A percentile compares a stretch with the other conserved stretches of the same genome.
These are phyloP conservation scores for Candoia aspera DNA, from an alignment of 2,113 vertebrate genomes.

Conservation along the genomic window DNA sequence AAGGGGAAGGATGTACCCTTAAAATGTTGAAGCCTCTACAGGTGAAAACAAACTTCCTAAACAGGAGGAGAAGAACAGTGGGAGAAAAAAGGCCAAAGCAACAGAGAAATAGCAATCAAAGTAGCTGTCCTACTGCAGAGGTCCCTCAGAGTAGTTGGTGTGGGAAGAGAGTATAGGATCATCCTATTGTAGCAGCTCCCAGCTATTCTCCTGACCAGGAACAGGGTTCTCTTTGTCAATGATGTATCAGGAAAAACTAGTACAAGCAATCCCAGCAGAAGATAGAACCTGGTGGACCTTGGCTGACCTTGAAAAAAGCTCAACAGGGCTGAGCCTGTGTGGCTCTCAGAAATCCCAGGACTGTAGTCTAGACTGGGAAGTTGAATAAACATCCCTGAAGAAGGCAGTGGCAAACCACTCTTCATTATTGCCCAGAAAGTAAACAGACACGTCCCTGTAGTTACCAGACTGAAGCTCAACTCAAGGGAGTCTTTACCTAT, in stretches of 20 bases:
- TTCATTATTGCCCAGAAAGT: not conserved
- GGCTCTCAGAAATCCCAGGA: not conserved
- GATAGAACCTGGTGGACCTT: not conserved
- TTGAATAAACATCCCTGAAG: not conserved
- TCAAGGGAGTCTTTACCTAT: not conserved
- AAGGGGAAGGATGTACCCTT: not conserved
- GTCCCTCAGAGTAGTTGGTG: too few species aligned
- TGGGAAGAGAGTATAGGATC: not conserved
- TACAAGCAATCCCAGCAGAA: not conserved
- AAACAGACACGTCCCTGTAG: not conserved
- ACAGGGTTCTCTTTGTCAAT: not conserved
- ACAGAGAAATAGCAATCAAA: not conserved
- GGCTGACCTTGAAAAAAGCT: not conserved
- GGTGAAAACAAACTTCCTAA: not conserved
- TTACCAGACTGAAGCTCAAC: not conserved
- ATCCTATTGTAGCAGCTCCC: not conserved
- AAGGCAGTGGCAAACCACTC: not conserved
- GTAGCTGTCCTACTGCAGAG: not conserved
- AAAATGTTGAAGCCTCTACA: not conserved
- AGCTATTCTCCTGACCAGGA: not conserved
- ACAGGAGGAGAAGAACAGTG: not conserved
- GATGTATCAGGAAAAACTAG: not conserved
- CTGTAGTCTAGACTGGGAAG: not conserved
- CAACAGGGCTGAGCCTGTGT: not conserved
- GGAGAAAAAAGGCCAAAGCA: not conserved